Evolutionary conservation across 2,888 invertebrate genomes (phyloP), one percentile per base, ranked within the genome.

Genomic region (Rhingia rostrata): DNA sequence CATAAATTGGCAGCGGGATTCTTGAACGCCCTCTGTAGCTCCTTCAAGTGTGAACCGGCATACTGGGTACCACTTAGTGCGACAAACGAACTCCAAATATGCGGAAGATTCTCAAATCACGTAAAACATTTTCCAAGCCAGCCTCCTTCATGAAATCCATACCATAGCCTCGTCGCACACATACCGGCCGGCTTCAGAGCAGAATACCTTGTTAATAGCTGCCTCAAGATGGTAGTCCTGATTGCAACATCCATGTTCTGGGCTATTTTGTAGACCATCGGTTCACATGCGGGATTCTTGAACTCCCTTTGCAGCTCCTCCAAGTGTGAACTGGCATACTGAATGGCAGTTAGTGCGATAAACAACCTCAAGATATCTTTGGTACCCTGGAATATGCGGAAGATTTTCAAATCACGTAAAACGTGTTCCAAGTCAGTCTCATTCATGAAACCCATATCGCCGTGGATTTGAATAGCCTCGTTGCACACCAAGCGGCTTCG

Each of bases 301-400:
- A 99, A 95, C 0, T 99, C 99, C 87, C 95, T 96, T 92, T 98
- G 98, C 81, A 99, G 92, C 92, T 99, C 98, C 91, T 95, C 95
- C 86, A 99, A 93, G 92, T 98, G 97, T 81, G 96, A 94, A 56
- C 99, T 99, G 51, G 98, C 98, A 93, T 96, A 96, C 92, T 99
- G 97, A 87, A 97, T 95, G 92, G 97, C 98, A 41, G 99, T 99
- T 12, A 99, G 93, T 12, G 99, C 97, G 61, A 99, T 96, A 92
- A 99, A 99, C 60, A 99, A 93, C 43, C 99, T 93, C 87, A 99
- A 94, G 91, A 99, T 98, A 90, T 99, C 99, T 91, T 99, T 99
- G 87, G 99, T 98, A 88, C 99, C 99, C 92, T 99, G 99, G 92
- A 99, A 99, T 90, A 99, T 99, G 90, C 99, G 94, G 94, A 99